phyloP scores from a whole-genome alignment of 2,888 invertebrate genomes.

The Lathronympha strigana region DNA sequence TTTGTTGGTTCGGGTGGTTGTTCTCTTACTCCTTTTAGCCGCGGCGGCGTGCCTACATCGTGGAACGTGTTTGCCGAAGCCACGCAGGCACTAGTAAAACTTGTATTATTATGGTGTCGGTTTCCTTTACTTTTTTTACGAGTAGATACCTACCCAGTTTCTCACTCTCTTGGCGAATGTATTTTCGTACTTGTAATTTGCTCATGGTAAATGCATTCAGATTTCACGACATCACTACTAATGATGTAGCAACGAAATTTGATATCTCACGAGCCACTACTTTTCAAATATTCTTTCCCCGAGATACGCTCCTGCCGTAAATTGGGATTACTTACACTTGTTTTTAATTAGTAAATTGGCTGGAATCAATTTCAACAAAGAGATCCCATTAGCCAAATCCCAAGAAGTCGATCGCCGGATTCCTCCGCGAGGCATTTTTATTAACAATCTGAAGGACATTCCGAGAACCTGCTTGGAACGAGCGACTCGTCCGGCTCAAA shows the following conservation, averaged over 20 bases:
- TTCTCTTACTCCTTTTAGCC: slow-evolving; percentile 56
- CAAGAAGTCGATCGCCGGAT: slow-evolving; percentile 53
- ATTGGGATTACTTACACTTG: background rate
- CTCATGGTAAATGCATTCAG: too few relatives aligned
- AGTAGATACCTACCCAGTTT: slow-evolving; percentile 46
- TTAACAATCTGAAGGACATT: slow-evolving; percentile 55
- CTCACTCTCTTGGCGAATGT: slow-evolving; percentile 48
- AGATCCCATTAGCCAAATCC: slow-evolving; percentile 47
- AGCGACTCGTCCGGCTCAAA: slow-evolving; percentile 52
- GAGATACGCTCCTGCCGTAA: background rate
- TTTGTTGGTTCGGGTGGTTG: slow-evolving; percentile 53
- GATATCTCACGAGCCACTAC: too few relatives aligned
- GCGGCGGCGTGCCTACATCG: slow-evolving; percentile 62
- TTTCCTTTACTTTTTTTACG: slow-evolving; percentile 56
- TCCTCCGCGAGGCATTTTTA: slow-evolving; percentile 52
- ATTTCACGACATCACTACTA: too few relatives aligned
- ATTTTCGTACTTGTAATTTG: background rate
- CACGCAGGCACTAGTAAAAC: slow-evolving; percentile 74
- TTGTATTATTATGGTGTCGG: slow-evolving; percentile 64
- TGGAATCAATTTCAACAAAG: slow-evolving; percentile 36
- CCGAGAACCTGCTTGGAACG: slow-evolving; percentile 58
- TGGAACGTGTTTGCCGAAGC: slow-evolving; percentile 71
- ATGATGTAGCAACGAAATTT: too few relatives aligned
- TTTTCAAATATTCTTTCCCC: background rate
- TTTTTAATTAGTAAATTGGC: slow-evolving; percentile 17